Percentiles rank a stretch among this genome's conserved stretches.
phyloP scores from a whole-genome alignment of 2,888 invertebrate genomes.

The Seira musarum region DNA sequence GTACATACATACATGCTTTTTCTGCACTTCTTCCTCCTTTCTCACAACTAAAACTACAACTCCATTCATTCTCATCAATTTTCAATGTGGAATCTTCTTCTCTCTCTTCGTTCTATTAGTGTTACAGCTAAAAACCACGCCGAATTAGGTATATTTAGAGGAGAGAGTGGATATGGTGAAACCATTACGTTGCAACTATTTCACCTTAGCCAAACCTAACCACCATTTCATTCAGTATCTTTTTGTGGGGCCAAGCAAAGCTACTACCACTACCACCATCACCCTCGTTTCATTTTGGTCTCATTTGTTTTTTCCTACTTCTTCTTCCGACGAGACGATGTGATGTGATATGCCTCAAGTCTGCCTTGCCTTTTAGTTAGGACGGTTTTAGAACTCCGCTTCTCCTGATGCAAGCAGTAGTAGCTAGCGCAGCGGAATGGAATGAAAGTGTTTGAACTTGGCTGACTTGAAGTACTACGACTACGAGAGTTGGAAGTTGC shows the following conservation, averaged over 20 bases:
- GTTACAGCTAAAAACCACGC: too few species aligned
- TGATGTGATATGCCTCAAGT: slow-evolving; percentile 14
- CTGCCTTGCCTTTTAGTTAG: too few species aligned
- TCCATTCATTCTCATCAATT: slow-evolving; percentile 14
- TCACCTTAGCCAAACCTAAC: too few species aligned
- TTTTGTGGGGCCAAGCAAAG: slow-evolving; percentile 40
- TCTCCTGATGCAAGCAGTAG: slow-evolving; percentile 10
- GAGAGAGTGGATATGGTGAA: slow-evolving; percentile 29
- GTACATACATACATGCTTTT: neutral
- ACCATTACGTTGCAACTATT: slow-evolving; percentile 57
- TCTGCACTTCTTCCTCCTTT: neutral
- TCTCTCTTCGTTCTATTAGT: too few species aligned
- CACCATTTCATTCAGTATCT: too few species aligned
- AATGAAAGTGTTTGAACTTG: slow-evolving; percentile 51
- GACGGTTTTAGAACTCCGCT: too few species aligned
- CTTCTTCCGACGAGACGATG: too few species aligned
- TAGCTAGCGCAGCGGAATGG: slow-evolving; percentile 37
- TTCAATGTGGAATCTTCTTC: slow-evolving; percentile 7
- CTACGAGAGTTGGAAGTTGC: too few species aligned
- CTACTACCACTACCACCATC: too few species aligned
- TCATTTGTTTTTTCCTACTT: neutral
- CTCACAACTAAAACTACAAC: too few species aligned
- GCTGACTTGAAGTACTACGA: too few species aligned
- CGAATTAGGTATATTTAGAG: slow-evolving; percentile 24
- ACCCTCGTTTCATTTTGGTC: slow-evolving; percentile 9